phyloP scores from a whole-genome alignment of 2,888 invertebrate genomes.

The Drosophila niveifrons region DNA sequence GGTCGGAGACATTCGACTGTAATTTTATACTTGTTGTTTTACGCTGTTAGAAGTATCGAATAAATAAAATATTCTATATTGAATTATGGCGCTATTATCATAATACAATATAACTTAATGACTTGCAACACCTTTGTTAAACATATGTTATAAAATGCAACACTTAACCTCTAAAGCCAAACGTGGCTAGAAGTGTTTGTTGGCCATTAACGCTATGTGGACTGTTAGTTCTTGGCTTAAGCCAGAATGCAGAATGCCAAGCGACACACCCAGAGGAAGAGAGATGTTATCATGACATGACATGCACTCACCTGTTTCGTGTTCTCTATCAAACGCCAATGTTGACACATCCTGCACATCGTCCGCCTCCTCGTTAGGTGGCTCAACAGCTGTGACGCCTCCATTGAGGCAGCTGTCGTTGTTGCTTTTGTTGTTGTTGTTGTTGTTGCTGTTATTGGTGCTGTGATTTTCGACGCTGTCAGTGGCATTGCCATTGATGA shows the following conservation, averaged over 20 bases:
- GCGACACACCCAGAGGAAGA: constrained; percentile 1
- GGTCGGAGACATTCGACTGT: too few species aligned
- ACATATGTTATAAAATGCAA: background rate
- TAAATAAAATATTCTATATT: too few species aligned
- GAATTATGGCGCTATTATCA: too few species aligned
- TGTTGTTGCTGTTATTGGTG: constrained; percentile 25
- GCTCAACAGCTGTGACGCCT: constrained; percentile 18
- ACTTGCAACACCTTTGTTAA: background rate
- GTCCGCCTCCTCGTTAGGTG: constrained; percentile 27
- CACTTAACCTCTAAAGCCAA: background rate
- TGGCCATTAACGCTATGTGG: background rate
- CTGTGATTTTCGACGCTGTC: constrained; percentile 33
- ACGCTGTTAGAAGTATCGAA: too few species aligned
- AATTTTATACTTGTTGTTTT: too few species aligned
- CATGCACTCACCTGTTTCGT: constrained; percentile 73
- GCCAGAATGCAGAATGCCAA: background rate
- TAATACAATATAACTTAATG: background rate
- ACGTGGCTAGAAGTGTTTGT: background rate
- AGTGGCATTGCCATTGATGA: constrained; percentile 51
- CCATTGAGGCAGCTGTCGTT: constrained; percentile 8
- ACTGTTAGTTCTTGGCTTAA: background rate
- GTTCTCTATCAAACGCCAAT: constrained; percentile 62
- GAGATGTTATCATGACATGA: constrained; percentile 13
- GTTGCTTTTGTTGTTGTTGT: background rate
- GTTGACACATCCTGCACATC: constrained; percentile 59